These are phyloP conservation scores for Tiaroga cobitis DNA, from an alignment of 2,797 vertebrate species.

Conservation along the genomic window DNA sequence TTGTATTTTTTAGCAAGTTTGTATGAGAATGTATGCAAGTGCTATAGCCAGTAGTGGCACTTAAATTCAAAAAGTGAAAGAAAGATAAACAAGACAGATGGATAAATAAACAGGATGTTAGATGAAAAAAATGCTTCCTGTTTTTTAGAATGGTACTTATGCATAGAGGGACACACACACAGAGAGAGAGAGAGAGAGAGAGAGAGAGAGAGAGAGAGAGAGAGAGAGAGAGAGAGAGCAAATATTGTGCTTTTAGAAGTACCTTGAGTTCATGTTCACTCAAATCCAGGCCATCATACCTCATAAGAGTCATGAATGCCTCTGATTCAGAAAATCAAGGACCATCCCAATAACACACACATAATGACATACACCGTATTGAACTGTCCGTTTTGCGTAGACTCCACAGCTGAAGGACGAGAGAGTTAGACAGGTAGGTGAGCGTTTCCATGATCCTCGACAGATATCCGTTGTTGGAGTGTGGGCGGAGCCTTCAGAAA, in stretches of 20 bases:
- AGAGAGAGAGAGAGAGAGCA: not conserved
- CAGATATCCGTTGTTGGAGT: constrained; percentile 46
- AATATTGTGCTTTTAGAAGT: constrained; percentile 38
- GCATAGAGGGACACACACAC: not conserved
- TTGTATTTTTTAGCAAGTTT: not conserved
- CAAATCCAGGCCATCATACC: constrained; percentile 10
- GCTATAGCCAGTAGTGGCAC: not conserved
- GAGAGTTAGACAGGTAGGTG: constrained; percentile 57
- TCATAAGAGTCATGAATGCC: constrained; percentile 9
- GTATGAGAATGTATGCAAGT: not conserved
- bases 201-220: not conserved
- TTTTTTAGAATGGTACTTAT: not conserved
- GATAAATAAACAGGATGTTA: not conserved
- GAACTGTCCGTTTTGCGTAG: constrained; percentile 7
- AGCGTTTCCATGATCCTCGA: constrained; percentile 69
- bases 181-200: not conserved
- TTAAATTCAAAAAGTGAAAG: not conserved
- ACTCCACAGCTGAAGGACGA: constrained; percentile 32
- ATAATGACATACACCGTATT: not conserved
- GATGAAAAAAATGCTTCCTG: not conserved
- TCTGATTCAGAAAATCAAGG: constrained; percentile 12
- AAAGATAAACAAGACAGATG: constrained; percentile 2
- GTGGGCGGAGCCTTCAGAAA: constrained; percentile 52
- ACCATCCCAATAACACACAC: constrained; percentile 13
- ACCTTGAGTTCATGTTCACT: constrained; percentile 26